A percentile compares a stretch with the other conserved stretches of the same genome.
Evolutionary conservation across 2,888 invertebrate genomes (phyloP).

Genomic region (Oligia fasciuncula): DNA sequence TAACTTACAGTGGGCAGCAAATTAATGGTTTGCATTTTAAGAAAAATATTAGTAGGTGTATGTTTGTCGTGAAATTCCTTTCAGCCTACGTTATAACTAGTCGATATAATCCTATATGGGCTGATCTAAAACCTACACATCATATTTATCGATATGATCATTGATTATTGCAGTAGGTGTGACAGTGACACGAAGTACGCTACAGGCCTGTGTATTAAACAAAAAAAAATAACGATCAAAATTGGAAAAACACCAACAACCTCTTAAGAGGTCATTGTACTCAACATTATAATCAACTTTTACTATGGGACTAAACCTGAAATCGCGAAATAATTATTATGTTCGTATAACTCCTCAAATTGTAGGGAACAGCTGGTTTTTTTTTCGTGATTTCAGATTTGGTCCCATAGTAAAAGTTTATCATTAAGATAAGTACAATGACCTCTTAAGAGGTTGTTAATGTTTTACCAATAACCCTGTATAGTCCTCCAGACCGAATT

Average conservation of each 20-base stretch:
- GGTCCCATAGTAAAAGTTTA: too few species aligned
- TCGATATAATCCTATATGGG: slow-evolving; percentile 21
- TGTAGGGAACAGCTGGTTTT: too few species aligned
- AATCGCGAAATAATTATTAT: too few species aligned
- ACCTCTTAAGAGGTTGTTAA: too few species aligned
- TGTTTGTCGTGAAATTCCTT: slow-evolving; percentile 41
- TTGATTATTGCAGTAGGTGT: slow-evolving; percentile 18
- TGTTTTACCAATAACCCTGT: too few species aligned
- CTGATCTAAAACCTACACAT: slow-evolving; percentile 46
- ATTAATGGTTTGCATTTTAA: not conserved
- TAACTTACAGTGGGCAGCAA: not conserved
- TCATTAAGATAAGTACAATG: too few species aligned
- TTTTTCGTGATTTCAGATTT: too few species aligned
- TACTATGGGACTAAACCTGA: too few species aligned
- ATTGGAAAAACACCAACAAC: not conserved
- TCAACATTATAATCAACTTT: too few species aligned
- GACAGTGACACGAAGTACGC: slow-evolving; percentile 1
- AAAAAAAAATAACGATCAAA: not conserved
- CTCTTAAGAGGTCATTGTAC: too few species aligned
- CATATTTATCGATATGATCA: not conserved
- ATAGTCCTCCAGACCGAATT: too few species aligned
- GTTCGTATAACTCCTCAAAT: too few species aligned
- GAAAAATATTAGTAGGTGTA: slow-evolving; percentile 33
- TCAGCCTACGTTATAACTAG: slow-evolving; percentile 36
- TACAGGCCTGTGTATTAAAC: not conserved